A percentile compares a stretch with the other conserved stretches of the same genome.
Conservation (phyloP, 1,140 invertebrate species). For the Temnothorax longispinosus region DNA sequence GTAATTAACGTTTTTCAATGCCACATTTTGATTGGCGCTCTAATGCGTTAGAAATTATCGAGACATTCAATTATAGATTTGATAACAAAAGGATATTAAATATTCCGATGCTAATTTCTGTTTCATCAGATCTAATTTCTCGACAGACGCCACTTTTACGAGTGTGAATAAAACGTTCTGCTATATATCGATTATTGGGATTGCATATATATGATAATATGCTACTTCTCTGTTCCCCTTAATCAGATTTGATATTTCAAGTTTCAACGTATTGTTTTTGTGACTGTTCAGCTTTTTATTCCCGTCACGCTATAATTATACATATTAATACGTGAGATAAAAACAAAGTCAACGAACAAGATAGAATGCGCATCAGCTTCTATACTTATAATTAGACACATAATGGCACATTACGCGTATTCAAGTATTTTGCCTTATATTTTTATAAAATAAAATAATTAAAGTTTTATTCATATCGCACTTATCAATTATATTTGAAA, state of each 20-base stretch:
- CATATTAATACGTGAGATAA: slow-evolving; percentile 1
- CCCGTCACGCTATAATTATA: background rate
- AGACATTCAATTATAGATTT: background rate
- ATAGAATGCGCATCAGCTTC: background rate
- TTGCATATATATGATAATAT: background rate
- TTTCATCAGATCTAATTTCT: slow-evolving; percentile 10
- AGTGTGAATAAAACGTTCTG: slow-evolving; percentile 13
- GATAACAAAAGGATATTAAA: slow-evolving; percentile 9
- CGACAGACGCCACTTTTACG: background rate
- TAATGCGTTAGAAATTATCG: slow-evolving; percentile 20
- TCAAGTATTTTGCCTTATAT: background rate
- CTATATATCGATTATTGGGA: background rate
- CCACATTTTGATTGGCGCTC: background rate
- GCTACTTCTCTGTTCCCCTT: background rate
- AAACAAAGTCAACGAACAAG: background rate
- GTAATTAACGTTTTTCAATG: slow-evolving; percentile 33
- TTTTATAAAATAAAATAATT: background rate
- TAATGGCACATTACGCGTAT: background rate
- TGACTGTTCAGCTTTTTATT: background rate
- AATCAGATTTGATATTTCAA: slow-evolving; percentile 2
- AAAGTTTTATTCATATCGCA: background rate
- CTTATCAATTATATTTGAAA: slow-evolving; percentile 1
- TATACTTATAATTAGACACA: background rate
- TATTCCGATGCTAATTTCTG: slow-evolving; percentile 22
- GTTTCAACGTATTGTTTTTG: background rate